Percentiles rank a stretch among this genome's conserved stretches.
Evolutionary conservation across 2,888 invertebrate species (phyloP).

Genomic region (Dendrolimus houi): DNA sequence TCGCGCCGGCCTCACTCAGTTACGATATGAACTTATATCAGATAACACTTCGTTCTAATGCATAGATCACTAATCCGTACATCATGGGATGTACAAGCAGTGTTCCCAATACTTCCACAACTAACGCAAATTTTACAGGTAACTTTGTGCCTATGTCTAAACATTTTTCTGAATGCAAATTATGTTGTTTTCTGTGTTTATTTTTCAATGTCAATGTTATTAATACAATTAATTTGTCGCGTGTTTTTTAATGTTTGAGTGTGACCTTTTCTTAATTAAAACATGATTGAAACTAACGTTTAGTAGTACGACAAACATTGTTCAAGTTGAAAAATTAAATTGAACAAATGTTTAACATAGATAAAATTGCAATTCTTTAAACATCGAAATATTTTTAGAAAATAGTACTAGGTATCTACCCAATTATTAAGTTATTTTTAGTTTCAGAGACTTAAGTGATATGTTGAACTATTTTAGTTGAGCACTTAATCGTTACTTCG

Average conservation of each 20-base stretch:
- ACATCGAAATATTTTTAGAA: too few relatives aligned
- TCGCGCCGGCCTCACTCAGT: conserved; percentile 15
- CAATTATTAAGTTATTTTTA: too few relatives aligned
- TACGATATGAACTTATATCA: neutral
- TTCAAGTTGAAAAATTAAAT: too few relatives aligned
- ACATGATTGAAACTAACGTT: too few relatives aligned
- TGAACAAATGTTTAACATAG: too few relatives aligned
- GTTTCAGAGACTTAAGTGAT: too few relatives aligned
- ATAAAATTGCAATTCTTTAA: too few relatives aligned
- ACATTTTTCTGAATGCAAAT: neutral
- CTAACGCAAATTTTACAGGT: conserved; percentile 45
- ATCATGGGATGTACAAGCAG: conserved; percentile 71
- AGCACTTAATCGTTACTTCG: too few relatives aligned
- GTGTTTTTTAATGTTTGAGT: conserved; percentile 1
- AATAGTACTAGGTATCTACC: too few relatives aligned
- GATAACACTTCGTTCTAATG: conserved; percentile 10
- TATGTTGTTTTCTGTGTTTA: neutral
- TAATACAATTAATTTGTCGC: neutral
- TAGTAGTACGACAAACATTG: too few relatives aligned
- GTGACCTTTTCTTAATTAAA: neutral
- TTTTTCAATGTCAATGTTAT: neutral
- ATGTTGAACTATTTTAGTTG: too few relatives aligned
- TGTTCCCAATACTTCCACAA: conserved; percentile 43
- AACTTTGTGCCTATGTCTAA: conserved; percentile 13
- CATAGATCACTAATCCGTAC: conserved; percentile 17